A percentile compares a stretch with the other conserved stretches of the same genome.
Evolutionary conservation across 2,113 vertebrate species (phyloP).

Genomic region (Nestor notabilis): DNA sequence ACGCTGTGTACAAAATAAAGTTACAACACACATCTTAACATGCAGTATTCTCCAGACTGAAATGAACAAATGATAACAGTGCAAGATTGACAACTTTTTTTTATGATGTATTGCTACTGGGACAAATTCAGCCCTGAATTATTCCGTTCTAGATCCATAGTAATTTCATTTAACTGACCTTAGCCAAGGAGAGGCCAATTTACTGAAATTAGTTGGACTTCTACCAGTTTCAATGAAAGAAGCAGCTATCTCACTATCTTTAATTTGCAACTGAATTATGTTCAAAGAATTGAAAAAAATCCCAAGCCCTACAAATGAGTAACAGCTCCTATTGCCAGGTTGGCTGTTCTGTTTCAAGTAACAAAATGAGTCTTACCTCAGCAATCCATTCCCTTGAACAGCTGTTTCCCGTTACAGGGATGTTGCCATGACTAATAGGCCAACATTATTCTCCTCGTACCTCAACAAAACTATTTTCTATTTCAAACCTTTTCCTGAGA

Average conservation of each 20-base stretch:
- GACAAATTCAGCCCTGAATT: slow-evolving; percentile 17
- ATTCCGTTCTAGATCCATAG: not conserved
- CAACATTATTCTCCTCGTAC: not conserved
- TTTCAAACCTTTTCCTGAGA: not conserved
- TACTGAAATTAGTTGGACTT: slow-evolving; percentile 52
- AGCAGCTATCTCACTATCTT: not conserved
- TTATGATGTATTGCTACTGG: not conserved
- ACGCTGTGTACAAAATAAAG: not conserved
- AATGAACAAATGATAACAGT: not conserved
- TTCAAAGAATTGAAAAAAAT: slow-evolving; percentile 43
- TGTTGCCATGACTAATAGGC: slow-evolving; percentile 37
- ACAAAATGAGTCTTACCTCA: slow-evolving; percentile 46
- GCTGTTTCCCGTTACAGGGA: slow-evolving; percentile 29
- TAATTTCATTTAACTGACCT: slow-evolving; percentile 50
- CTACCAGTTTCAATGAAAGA: slow-evolving; percentile 52
- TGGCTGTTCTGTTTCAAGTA: slow-evolving; percentile 60
- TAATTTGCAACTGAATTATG: slow-evolving; percentile 50
- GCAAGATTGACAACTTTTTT: not conserved
- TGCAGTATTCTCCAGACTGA: not conserved
- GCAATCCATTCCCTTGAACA: slow-evolving; percentile 20
- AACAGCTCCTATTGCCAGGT: slow-evolving; percentile 51
- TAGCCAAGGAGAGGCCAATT: slow-evolving; percentile 43
- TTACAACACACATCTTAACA: not conserved
- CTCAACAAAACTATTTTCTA: not conserved
- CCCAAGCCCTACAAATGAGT: not conserved